Evolutionary conservation across 2,888 invertebrate species (phyloP), one percentile per base, ranked within the genome.

Genomic region (Phymatocera aterrima): DNA sequence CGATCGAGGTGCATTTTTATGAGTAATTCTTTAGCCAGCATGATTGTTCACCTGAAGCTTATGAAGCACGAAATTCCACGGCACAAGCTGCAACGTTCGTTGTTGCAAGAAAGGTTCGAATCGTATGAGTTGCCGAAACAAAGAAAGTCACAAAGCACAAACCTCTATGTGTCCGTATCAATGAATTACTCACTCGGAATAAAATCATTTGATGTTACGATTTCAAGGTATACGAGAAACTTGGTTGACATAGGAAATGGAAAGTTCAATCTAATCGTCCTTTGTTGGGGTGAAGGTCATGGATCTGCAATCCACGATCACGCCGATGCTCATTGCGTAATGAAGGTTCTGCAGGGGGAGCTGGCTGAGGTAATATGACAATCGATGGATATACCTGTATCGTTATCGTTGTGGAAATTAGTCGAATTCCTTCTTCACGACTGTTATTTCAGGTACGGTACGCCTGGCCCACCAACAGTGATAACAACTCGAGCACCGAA

Each of bases 231-330:
- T 89, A 99, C 99, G 0, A 92, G 99, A 43, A 99, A 99, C 91
- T 92, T 99, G 84, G 97, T 99, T 0, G 98, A 99, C 87, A 94
- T 94, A 80, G 99, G 99, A 3, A 99, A 99, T 89, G 99, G 98
- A 0, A 97, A 97, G 88, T 99, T 98, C 91, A 99, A 99, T 91
- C 92, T 99, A 83, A 98, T 99, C 95, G 93, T 98, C 37, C 91
- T 99, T n/a, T 99, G 99, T 91, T 99, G 99, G 99, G 97, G 98
- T 24, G 97, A 98, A 88, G 97, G 97, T 0, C 97, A 98, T 83
- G 97, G 96, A 0, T 97, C 98, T 0, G 95, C 97, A 10, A 98
- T 99, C 83, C 99, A 99, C 90, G 98, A 99, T 91, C 99, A 99
- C 88, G 95, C 98, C 0, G 94, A 98, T 87, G 95, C 99, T 0